Percentiles rank a stretch among this genome's conserved stretches.
Evolutionary conservation across 2,797 vertebrate species (phyloP).

Genomic region (Spheniscus humboldti): DNA sequence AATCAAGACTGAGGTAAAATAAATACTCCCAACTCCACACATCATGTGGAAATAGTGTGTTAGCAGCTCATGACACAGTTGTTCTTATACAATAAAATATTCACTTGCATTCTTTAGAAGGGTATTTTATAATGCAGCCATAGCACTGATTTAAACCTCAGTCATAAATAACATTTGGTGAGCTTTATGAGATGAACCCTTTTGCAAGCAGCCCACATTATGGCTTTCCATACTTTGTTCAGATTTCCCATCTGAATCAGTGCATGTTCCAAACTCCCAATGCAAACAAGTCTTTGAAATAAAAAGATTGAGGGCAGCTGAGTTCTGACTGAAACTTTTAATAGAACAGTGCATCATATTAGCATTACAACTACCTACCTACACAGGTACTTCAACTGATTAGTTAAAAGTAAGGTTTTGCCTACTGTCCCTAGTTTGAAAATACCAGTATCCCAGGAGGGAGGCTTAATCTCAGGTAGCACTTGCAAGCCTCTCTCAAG

Average conservation of each 20-base stretch:
- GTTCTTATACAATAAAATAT: neutral
- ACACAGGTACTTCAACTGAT: neutral
- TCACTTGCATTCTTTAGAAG: neutral
- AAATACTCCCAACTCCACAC: neutral
- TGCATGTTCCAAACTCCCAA: neutral
- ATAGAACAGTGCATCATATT: neutral
- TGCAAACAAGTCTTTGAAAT: neutral
- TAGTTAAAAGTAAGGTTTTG: neutral
- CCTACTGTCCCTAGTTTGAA: neutral
- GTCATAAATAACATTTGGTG: neutral
- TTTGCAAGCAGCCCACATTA: neutral
- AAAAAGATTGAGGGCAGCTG: neutral
- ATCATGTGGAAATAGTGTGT: neutral
- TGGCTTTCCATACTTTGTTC: neutral
- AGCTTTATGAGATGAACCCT: neutral
- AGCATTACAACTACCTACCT: neutral
- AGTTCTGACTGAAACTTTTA: neutral
- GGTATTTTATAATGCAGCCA: neutral
- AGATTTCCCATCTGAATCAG: rapidly evolving
- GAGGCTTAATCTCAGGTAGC: neutral
- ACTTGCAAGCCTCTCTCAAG: neutral
- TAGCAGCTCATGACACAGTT: neutral
- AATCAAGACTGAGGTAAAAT: neutral
- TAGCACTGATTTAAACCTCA: neutral
- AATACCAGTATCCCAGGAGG: neutral